Evolutionary conservation across 2,888 invertebrate species (phyloP).

Genomic region (Thereva unica): DNA sequence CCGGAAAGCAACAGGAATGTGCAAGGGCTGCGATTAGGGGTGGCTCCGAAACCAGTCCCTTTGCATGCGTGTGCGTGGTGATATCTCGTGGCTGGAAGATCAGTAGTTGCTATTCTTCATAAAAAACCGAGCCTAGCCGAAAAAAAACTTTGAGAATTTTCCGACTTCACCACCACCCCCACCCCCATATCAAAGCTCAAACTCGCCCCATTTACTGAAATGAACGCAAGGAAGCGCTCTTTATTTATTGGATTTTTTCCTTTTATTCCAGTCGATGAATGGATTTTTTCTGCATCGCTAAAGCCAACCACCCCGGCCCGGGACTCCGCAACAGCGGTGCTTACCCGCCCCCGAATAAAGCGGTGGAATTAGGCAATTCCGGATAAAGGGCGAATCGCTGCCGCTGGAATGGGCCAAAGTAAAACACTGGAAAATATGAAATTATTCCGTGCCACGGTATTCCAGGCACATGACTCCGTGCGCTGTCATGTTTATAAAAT

Average conservation of each 20-base stretch:
- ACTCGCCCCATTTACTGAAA: slow-evolving; percentile 23
- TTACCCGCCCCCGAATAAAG: slow-evolving; percentile 10
- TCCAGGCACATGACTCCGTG: slow-evolving; percentile 37
- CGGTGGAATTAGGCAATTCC: slow-evolving; percentile 32
- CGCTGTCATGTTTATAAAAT: slow-evolving; percentile 40
- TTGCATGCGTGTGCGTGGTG: background rate
- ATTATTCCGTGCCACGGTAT: slow-evolving; percentile 39
- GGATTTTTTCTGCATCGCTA: slow-evolving; percentile 35
- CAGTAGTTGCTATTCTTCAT: no score
- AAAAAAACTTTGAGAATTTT: slow-evolving; percentile 20
- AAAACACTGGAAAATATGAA: slow-evolving; percentile 39
- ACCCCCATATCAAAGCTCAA: background rate
- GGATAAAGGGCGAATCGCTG: slow-evolving; percentile 29
- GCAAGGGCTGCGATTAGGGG: slow-evolving; percentile 6
- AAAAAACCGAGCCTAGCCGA: background rate
- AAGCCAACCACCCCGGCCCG: slow-evolving; percentile 21
- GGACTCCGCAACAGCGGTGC: slow-evolving; percentile 25
- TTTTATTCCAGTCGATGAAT: slow-evolving; percentile 25
- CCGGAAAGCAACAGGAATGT: slow-evolving; percentile 33
- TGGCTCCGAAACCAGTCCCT: background rate
- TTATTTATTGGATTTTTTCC: slow-evolving; percentile 35
- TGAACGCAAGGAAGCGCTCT: slow-evolving; percentile 30
- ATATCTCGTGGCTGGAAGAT: no score
- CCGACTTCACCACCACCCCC: background rate
- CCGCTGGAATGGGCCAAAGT: slow-evolving; percentile 28